Conservation (phyloP, 2,113 vertebrate genomes). For the Mesembrinibis cayennensis region DNA sequence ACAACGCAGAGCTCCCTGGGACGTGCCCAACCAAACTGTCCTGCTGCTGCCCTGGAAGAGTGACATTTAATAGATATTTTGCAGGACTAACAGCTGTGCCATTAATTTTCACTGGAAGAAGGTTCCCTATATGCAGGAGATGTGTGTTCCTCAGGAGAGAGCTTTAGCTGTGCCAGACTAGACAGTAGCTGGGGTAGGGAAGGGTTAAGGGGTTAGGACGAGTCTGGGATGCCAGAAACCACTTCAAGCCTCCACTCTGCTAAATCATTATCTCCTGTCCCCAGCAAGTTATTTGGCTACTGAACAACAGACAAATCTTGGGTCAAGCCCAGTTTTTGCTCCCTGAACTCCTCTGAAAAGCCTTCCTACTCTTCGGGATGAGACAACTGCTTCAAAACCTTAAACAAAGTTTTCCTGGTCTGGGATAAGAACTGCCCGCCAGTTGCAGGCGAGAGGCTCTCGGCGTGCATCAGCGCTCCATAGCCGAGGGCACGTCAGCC, state of each 20-base stretch:
- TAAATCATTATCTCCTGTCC: not conserved
- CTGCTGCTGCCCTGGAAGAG: not conserved
- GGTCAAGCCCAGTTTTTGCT: not conserved
- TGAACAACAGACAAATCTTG: not conserved
- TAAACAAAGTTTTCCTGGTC: slow-evolving; percentile 19
- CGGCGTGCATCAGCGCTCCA: not conserved
- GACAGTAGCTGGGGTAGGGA: not conserved
- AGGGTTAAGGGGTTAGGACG: slow-evolving; percentile 4
- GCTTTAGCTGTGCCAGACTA: not conserved
- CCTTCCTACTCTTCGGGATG: not conserved
- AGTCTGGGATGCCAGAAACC: slow-evolving; percentile 7
- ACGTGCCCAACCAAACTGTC: not conserved
- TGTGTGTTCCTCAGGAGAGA: not conserved
- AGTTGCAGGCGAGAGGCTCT: not conserved
- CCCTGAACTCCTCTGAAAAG: not conserved
- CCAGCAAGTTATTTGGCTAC: slow-evolving; percentile 30
- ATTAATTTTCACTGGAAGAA: not conserved
- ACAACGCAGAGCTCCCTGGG: not conserved
- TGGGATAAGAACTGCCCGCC: not conserved
- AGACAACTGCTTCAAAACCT: not conserved
- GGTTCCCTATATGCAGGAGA: not conserved
- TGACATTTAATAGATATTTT: not conserved
- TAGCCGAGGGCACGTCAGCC: not conserved
- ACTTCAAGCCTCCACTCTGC: slow-evolving; percentile 17
- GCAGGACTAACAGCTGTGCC: not conserved